Conservation (phyloP, 2,888 invertebrate genomes). For the Tuta absoluta region DNA sequence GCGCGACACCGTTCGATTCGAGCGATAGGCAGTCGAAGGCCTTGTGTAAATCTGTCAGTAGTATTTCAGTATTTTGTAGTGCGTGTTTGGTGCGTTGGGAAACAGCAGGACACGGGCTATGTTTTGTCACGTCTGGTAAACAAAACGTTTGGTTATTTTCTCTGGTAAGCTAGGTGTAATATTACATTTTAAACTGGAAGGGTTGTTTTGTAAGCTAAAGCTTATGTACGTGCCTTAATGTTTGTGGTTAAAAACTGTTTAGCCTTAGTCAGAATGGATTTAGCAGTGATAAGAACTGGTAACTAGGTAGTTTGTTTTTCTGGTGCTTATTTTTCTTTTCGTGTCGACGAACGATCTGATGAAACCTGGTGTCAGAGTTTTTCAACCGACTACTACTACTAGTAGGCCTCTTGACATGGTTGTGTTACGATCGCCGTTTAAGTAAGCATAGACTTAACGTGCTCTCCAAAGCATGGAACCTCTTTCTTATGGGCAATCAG, state of each 20-base stretch:
- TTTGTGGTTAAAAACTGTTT: not conserved
- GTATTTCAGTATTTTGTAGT: not conserved
- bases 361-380: no score
- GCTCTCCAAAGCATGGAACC: no score
- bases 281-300: no score
- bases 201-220: not conserved
- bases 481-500: no score
- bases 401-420: no score
- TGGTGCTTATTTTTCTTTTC: no score
- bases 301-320: no score
- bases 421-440: no score
- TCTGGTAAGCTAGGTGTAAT: not conserved
- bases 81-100: slow-evolving; percentile 6
- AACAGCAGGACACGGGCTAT: not conserved
- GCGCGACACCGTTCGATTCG: slow-evolving; percentile 1
- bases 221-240: not conserved
- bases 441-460: no score
- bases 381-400: no score
- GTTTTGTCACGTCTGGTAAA: slow-evolving; percentile 15
- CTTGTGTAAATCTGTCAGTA: slow-evolving; percentile 13
- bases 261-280: no score
- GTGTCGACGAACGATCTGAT: no score
- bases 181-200: not conserved
- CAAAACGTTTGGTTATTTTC: not conserved
- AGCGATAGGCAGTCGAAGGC: slow-evolving; percentile 9